Percentiles rank a stretch among this genome's conserved stretches.
Conservation (phyloP, 2,888 invertebrate genomes). For the Eupsilia transversa region DNA sequence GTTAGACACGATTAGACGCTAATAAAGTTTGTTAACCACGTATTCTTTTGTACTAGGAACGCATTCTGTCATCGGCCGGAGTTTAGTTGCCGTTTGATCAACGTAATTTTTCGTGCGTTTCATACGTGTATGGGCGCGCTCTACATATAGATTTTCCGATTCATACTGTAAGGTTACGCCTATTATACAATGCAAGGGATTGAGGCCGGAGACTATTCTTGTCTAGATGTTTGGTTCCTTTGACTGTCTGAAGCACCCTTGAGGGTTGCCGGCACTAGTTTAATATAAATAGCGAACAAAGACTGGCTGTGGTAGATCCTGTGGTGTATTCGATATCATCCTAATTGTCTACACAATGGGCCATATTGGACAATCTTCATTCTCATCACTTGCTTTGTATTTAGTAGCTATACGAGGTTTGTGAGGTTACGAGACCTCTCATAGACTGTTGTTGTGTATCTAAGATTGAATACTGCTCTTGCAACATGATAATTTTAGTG, state of each 20-base stretch:
- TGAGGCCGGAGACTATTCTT: slow-evolving; percentile 40
- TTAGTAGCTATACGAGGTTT: slow-evolving; percentile 29
- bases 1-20: not conserved
- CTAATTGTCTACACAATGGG: slow-evolving; percentile 49
- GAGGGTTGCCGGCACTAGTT: slow-evolving; percentile 38
- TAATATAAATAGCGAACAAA: slow-evolving; percentile 47
- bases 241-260: slow-evolving; percentile 47
- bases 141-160: slow-evolving; percentile 9
- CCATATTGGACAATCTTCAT: slow-evolving; percentile 37
- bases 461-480: slow-evolving; percentile 22
- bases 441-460: slow-evolving; percentile 13
- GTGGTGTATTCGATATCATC: slow-evolving; percentile 37
- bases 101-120: not conserved
- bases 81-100: not conserved
- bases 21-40: not conserved
- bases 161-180: slow-evolving; percentile 28
- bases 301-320: slow-evolving; percentile 18
- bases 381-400: slow-evolving; percentile 50
- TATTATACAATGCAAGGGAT: slow-evolving; percentile 44
- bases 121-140: slow-evolving; percentile 1
- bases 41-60: not conserved
- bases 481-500: not conserved
- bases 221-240: slow-evolving; percentile 51
- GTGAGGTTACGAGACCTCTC: slow-evolving; percentile 11
- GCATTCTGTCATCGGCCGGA: not conserved